Base-by-base conservation (phyloP, 2,888 invertebrate species). In the Perizoma flavofasciatum region DNA sequence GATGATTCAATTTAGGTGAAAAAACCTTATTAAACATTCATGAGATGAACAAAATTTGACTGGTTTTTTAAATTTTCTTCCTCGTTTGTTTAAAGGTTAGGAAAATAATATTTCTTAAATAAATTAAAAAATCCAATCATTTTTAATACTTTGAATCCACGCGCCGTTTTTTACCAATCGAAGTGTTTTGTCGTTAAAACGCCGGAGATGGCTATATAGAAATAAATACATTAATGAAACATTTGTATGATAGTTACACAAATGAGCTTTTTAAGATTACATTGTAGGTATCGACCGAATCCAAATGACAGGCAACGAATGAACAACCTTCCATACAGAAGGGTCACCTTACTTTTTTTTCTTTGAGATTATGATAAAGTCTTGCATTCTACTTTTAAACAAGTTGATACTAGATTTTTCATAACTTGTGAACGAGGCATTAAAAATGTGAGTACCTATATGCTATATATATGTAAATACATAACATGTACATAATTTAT, bases 181-280 rank as follows among this genome's bases (percentile, higher is more conserved):
- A 55, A 61, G 52, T 52, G 53, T 49, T 43, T 34, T 55, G 60
- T 60, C 61, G 59, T 60, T 62, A 60, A 56, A 60, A 63, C 59
- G 43, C 62, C 59, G 22, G 43, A 55, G 45, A 60, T 61, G 52
- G 51, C 46, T 62, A 58, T 59, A 62, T 47, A 61, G 56, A 63
- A 62, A 64, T 68, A 66, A 66, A 65, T 63, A 63, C 66, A 68
- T 57, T 66, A 62, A 57, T 57, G 51, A 53, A 54, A 48, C 62
- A 68, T 68, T 66, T 59, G 52, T 66, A 66, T 66, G 63, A 37
- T 46, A 48, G 54, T 64, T 63, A 61, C 52, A 44, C 40, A 61
- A 65, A 63, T 46, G 58, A 60, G 62, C 41, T 66, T 63, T n/a
- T 55, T 43, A 22, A 56, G 61, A 61, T 63, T 65, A 60, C 58